Evolutionary conservation across 2,797 vertebrate genomes (phyloP), one percentile per base, ranked within the genome.

Genomic region (Tinamus major): DNA sequence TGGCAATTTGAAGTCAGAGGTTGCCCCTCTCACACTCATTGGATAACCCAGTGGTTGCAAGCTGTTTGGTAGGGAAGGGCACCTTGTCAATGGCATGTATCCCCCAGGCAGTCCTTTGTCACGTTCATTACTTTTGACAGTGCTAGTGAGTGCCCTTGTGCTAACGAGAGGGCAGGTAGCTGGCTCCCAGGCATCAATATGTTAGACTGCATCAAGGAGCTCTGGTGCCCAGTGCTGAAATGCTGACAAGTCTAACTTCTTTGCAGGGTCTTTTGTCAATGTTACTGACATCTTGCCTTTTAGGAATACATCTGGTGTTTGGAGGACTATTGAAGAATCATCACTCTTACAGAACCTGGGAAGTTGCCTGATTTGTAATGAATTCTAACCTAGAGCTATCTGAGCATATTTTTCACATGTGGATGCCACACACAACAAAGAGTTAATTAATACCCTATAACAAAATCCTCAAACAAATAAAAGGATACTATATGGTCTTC

Each of bases 261-360:
- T 69, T 21, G 46, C 89, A 78, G 71, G n/a, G 70, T 71, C 59
- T 83, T 91, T 92, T 96, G 69, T 95, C 71, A 88, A 29, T 62
- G 68, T 51, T 92, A 49, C 35, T 89, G 89, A 82, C 58, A 87
- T 93, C 44, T 55, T 92, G 89, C 55, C 59, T 93, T 81, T 95
- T 69, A 92, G 74, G 23, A 92, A n/a, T 48, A 64, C 59, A 70
- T 69, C 65, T 89, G 42, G 21, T 63, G 65, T 78, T 87, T 21
- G 76, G 33, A 69, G 79, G 21, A 83, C 65, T 83, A 46, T 27
- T 94, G 86, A 87, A 35, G 21, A 93, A 83, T 89, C 55, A 53
- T 83, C n/a, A n/a, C 7, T 46, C 65, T 33, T 21, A 83, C 95
- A 82, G 27, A 77, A n/a, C 61, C 13, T 82, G 17, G 48, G 62